Evolutionary conservation across 2,888 invertebrate species (phyloP).

Genomic region (Sinotaia quadrata): DNA sequence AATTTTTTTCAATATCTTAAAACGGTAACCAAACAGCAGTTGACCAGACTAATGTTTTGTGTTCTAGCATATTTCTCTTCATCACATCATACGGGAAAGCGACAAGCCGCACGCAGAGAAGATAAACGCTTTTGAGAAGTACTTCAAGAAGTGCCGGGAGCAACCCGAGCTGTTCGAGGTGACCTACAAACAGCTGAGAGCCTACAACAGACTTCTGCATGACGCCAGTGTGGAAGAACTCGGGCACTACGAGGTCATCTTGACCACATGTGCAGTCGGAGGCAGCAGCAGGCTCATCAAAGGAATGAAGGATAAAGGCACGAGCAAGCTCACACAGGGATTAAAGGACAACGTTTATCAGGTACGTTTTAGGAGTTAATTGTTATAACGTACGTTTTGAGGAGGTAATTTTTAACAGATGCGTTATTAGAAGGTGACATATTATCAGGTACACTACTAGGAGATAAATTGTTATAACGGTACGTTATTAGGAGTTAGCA

Average conservation of each 20-base stretch:
- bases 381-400: too few relatives aligned
- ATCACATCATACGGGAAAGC: slow-evolving; percentile 44
- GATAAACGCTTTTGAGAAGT: slow-evolving; percentile 32
- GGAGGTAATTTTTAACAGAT: too few relatives aligned
- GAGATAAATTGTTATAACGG: too few relatives aligned
- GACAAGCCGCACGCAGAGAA: slow-evolving; percentile 32
- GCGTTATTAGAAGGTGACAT: too few relatives aligned
- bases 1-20: too few relatives aligned
- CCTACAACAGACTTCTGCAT: slow-evolving; percentile 36
- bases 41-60: too few relatives aligned
- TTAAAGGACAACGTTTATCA: background rate
- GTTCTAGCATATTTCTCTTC: slow-evolving; percentile 41
- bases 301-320: slow-evolving; percentile 22
- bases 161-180: slow-evolving; percentile 10
- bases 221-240: slow-evolving; percentile 43
- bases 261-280: slow-evolving; percentile 50
- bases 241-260: slow-evolving; percentile 45
- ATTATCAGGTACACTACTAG: too few relatives aligned
- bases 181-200: slow-evolving; percentile 26
- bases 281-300: slow-evolving; percentile 30
- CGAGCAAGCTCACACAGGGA: slow-evolving; percentile 12
- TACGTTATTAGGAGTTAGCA: too few relatives aligned
- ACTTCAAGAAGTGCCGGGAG: slow-evolving; percentile 17
- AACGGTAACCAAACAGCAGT: too few relatives aligned
- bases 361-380: background rate